phyloP scores from a whole-genome alignment of 2,888 invertebrate genomes.

The Cryptophagus acutangulus region DNA sequence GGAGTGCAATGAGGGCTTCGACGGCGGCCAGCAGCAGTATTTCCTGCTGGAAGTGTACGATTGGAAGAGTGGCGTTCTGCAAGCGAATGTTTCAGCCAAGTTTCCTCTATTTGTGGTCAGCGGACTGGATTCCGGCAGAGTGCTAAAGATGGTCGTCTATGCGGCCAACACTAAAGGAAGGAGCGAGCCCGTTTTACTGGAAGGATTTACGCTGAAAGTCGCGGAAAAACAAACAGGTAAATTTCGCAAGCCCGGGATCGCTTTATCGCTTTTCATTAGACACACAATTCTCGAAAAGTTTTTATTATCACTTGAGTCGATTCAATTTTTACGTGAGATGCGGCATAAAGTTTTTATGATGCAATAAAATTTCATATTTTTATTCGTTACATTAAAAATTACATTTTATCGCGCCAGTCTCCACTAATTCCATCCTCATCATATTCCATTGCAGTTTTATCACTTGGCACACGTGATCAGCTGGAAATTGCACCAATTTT shows the following conservation, averaged over 20 bases:
- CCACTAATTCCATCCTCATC: too few species aligned
- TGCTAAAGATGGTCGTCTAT: constrained; percentile 73
- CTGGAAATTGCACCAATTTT: constrained; percentile 55
- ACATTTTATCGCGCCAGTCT: constrained; percentile 13
- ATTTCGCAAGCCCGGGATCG: too few species aligned
- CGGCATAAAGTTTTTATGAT: constrained; percentile 14
- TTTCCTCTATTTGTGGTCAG: constrained; percentile 72
- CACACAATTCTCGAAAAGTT: too few species aligned
- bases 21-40: constrained; percentile 71
- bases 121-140: constrained; percentile 72
- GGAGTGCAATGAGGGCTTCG: constrained; percentile 68
- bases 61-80: constrained; percentile 36
- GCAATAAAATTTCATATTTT: constrained; percentile 9
- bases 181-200: constrained; percentile 66
- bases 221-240: constrained; percentile 75
- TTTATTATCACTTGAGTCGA: too few species aligned
- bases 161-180: constrained; percentile 79
- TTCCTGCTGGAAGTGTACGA: constrained; percentile 72
- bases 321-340: constrained; percentile 14
- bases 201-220: constrained; percentile 69
- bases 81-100: constrained; percentile 66
- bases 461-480: constrained; percentile 51
- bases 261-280: too few species aligned
- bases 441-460: constrained; percentile 40
- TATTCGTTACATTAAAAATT: too few species aligned